These are phyloP conservation scores for Pagetopsis macropterus DNA, from an alignment of 2,797 vertebrate species.

Conservation along the genomic window DNA sequence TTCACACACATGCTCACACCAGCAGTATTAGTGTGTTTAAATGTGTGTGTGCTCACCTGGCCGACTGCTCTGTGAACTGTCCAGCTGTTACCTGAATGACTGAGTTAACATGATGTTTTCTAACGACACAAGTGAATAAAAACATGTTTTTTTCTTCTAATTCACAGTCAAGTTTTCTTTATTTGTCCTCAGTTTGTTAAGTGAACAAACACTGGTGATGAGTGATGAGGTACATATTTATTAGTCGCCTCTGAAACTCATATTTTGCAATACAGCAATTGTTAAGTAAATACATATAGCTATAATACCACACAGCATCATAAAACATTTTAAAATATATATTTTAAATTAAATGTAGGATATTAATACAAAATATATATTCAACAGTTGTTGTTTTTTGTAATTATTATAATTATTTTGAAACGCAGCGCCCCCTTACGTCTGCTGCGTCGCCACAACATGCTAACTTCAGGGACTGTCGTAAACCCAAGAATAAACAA, in stretches of 20 bases:
- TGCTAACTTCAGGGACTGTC: constrained; percentile 20
- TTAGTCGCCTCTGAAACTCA: neutral
- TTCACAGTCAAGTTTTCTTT: neutral
- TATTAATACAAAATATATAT: no score
- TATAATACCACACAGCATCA: neutral
- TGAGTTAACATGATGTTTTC: constrained; percentile 17
- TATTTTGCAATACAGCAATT: neutral
- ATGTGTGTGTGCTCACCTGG: constrained; percentile 6
- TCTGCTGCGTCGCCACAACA: constrained; percentile 52
- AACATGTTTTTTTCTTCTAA: constrained; percentile 22
- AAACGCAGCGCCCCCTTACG: constrained; percentile 55
- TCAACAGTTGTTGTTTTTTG: neutral
- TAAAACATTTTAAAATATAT: neutral
- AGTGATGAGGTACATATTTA: neutral
- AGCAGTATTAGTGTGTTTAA: no score
- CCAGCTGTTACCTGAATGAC: constrained; percentile 10
- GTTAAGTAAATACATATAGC: neutral
- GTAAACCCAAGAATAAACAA: rapidly evolving
- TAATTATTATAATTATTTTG: neutral
- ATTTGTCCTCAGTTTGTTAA: neutral
- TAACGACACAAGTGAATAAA: constrained; percentile 31
- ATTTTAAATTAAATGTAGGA: no score
- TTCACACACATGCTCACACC: neutral
- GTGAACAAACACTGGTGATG: neutral
- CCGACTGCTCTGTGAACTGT: neutral